These are phyloP conservation scores for Pseudorhombus dupliciocellatus DNA, from an alignment of 2,113 vertebrate species.

Conservation along the genomic window DNA sequence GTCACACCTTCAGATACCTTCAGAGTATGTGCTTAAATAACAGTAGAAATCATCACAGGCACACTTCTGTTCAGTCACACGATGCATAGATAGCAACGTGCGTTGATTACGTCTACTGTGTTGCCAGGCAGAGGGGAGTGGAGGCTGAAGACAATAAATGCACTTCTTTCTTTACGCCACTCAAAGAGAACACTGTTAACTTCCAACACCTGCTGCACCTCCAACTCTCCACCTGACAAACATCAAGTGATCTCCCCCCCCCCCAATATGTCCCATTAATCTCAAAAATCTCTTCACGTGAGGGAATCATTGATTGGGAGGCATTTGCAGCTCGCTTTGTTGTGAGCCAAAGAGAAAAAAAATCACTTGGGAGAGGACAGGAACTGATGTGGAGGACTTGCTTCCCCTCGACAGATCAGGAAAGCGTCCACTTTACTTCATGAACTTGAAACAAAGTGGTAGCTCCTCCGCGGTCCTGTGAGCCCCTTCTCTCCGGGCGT, in stretches of 20 bases:
- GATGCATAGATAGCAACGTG: conserved; percentile 51
- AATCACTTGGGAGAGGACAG: conserved; percentile 70
- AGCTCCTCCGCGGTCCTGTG: conserved; percentile 56
- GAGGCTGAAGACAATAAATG: conserved; percentile 48
- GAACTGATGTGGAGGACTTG: conserved; percentile 54
- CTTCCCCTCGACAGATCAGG: conserved; percentile 34
- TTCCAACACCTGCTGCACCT: conserved; percentile 23
- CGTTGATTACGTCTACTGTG: conserved; percentile 37
- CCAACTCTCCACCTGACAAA: conserved; percentile 45
- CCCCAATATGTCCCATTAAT: conserved; percentile 39
- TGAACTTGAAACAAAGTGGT: conserved; percentile 29
- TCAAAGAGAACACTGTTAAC: conserved; percentile 48
- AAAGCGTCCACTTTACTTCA: conserved; percentile 50
- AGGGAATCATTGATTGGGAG: conserved; percentile 59
- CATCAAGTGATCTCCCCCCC: conserved; percentile 44
- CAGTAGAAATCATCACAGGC: conserved; percentile 56
- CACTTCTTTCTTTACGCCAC: conserved; percentile 52
- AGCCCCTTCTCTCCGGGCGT: conserved; percentile 49
- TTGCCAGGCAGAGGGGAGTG: conserved; percentile 33
- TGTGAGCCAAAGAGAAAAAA: conserved; percentile 9
- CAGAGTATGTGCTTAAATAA: conserved; percentile 56
- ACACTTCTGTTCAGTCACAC: conserved; percentile 32
- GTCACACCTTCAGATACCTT: conserved; percentile 54
- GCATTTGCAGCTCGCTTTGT: conserved; percentile 34
- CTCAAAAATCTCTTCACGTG: conserved; percentile 40